Percentiles rank a stretch among this genome's conserved stretches.
phyloP scores from a whole-genome alignment of 2,113 vertebrate species.

The Nerophis ophidion region DNA sequence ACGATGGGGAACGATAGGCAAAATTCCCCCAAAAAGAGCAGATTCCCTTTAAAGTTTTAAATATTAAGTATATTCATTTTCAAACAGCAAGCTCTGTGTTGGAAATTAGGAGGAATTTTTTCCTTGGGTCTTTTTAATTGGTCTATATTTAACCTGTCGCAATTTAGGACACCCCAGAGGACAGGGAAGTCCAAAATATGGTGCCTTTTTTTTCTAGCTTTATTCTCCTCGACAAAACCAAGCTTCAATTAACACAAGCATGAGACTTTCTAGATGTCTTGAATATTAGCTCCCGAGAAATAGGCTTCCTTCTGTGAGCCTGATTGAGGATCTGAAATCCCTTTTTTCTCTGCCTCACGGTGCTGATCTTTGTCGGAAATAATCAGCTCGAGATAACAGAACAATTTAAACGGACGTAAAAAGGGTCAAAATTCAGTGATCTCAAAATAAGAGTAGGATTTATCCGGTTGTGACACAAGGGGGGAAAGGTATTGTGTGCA shows the following conservation, averaged over 20 bases:
- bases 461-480: background rate
- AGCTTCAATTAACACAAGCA: background rate
- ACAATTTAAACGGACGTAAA: background rate
- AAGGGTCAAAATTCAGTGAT: background rate
- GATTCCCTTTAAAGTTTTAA: too few species aligned
- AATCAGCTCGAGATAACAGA: background rate
- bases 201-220: background rate
- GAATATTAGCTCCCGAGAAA: background rate
- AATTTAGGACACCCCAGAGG: conserved; percentile 21
- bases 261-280: background rate
- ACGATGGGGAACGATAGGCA: too few species aligned
- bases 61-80: background rate
- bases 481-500: too few species aligned
- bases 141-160: conserved; percentile 53
- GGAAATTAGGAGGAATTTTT: conserved; percentile 55
- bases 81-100: background rate
- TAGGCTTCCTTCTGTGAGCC: background rate
- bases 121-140: conserved; percentile 52
- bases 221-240: background rate
- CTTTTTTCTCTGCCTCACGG: background rate
- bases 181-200: background rate
- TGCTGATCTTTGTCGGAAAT: background rate
- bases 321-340: background rate
- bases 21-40: too few species aligned
- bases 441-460: background rate